Conservation (phyloP, 2,888 invertebrate species). For the Malacosoma neustria region DNA sequence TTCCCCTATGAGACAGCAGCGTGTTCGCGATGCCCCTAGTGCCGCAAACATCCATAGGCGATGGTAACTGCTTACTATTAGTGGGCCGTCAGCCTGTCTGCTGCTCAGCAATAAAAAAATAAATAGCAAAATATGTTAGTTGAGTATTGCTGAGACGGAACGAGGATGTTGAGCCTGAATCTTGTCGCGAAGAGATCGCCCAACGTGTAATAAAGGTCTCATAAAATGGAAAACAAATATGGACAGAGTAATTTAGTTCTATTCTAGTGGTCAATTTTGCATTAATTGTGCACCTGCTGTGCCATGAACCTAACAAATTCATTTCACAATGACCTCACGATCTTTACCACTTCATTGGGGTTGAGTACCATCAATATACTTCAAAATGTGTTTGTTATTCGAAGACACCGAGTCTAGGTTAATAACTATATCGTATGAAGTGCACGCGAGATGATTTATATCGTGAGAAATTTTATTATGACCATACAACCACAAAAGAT, state of each 20-base stretch:
- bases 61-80: too few relatives aligned
- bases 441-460: constrained; percentile 12
- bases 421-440: constrained; percentile 29
- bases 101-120: too few relatives aligned
- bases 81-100: too few relatives aligned
- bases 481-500: constrained; percentile 2
- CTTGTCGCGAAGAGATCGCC: too few relatives aligned
- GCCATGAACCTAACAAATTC: constrained; percentile 11
- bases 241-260: constrained; percentile 5
- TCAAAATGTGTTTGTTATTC: constrained; percentile 36
- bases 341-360: constrained; percentile 30
- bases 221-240: too few relatives aligned
- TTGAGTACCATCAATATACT: constrained; percentile 40
- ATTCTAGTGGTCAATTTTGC: neutral
- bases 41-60: too few relatives aligned
- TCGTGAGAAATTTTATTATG: constrained; percentile 11
- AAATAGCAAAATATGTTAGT: too few relatives aligned
- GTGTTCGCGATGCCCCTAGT: too few relatives aligned
- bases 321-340: constrained; percentile 43
- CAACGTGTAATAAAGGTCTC: too few relatives aligned
- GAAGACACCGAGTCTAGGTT: constrained; percentile 24
- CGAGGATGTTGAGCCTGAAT: too few relatives aligned
- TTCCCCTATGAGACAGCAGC: too few relatives aligned
- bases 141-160: too few relatives aligned
- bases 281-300: constrained; percentile 25